phyloP scores from a whole-genome alignment of 2,113 vertebrate genomes.

The Podarcis cretensis region DNA sequence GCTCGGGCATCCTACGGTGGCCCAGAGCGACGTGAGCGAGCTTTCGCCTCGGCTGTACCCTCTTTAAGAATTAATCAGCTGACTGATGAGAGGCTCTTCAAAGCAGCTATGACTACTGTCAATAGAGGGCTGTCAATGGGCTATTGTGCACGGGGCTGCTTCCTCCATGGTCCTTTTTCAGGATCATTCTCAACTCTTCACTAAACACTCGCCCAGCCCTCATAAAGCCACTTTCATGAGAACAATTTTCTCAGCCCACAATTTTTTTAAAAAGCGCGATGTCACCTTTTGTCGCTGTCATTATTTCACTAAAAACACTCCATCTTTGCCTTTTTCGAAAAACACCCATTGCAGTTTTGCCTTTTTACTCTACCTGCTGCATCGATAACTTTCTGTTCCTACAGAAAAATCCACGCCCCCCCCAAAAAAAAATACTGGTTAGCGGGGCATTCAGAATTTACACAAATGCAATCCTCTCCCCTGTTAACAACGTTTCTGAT shows the following conservation, averaged over 20 bases:
- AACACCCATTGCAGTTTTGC: not conserved
- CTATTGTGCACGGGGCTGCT: not conserved
- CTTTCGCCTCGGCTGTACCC: too few relatives aligned
- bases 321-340: not conserved
- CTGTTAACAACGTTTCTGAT: not conserved
- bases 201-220: not conserved
- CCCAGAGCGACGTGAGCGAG: not conserved
- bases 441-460: too few relatives aligned
- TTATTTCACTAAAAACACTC: not conserved
- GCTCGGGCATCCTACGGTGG: constrained; percentile 9
- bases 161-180: not conserved
- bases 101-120: constrained; percentile 15
- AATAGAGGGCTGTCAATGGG: not conserved
- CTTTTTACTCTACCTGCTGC: not conserved
- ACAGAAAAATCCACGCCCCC: too few relatives aligned
- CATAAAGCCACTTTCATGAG: not conserved
- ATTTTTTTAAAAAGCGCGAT: not conserved
- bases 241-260: not conserved
- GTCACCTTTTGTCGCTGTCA: not conserved
- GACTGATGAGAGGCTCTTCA: constrained; percentile 24
- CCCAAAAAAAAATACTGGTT: not conserved
- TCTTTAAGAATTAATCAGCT: constrained; percentile 12
- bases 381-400: not conserved
- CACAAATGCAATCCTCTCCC: not conserved
- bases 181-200: not conserved